Evolutionary conservation across 2,113 vertebrate genomes (phyloP).

Genomic region (Apeltes quadracus): DNA sequence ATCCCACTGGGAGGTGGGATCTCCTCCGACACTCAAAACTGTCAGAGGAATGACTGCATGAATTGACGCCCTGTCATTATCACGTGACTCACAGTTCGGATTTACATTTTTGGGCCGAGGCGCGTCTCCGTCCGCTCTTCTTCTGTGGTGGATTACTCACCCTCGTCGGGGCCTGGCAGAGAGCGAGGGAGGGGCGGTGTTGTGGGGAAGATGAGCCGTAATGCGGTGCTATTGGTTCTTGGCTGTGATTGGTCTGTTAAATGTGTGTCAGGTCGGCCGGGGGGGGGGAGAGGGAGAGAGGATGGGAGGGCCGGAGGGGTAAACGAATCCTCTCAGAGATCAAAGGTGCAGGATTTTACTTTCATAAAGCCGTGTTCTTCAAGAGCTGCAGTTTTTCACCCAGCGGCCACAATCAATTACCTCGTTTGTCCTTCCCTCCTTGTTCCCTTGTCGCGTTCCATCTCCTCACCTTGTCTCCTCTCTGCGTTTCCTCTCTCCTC

Average conservation of each 20-base stretch:
- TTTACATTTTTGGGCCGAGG: conserved; percentile 45
- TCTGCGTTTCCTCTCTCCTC: too few species aligned
- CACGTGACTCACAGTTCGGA: conserved; percentile 41
- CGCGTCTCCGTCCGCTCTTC: conserved; percentile 5
- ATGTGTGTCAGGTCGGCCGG: conserved; percentile 37
- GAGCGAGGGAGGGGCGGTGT: neutral
- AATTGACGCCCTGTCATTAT: conserved; percentile 54
- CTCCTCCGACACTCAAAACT: conserved; percentile 38
- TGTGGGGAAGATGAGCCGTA: neutral
- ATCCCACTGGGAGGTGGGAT: conserved; percentile 47
- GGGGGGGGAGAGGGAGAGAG: neutral
- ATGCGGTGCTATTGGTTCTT: neutral
- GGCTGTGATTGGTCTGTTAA: conserved; percentile 19
- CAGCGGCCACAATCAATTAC: conserved; percentile 49
- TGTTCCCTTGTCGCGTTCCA: neutral
- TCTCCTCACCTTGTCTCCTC: neutral
- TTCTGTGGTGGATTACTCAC: neutral
- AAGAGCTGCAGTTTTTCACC: conserved; percentile 24
- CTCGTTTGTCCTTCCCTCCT: neutral
- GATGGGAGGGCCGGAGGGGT: too few species aligned
- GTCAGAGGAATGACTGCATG: conserved; percentile 13
- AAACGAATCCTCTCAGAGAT: conserved; percentile 36
- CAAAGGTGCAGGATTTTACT: conserved; percentile 48
- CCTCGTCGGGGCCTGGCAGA: neutral
- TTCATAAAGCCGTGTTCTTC: conserved; percentile 49